A percentile compares a stretch with the other conserved stretches of the same genome.
Evolutionary conservation across 2,797 vertebrate species (phyloP).

Genomic region (Onychomys leucogaster): DNA sequence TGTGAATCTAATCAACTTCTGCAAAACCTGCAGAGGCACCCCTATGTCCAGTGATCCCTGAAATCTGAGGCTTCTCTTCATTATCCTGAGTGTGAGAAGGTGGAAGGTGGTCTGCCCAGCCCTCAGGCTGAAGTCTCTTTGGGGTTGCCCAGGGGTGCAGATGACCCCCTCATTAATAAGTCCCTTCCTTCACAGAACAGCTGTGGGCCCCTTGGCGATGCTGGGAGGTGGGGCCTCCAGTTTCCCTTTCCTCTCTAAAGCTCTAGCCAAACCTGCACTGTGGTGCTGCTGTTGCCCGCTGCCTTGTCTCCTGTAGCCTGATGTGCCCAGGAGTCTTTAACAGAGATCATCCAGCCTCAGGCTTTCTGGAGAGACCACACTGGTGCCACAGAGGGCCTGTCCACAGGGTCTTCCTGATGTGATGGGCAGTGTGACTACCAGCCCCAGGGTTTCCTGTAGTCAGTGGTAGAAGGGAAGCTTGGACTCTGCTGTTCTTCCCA

Average conservation of each 20-base stretch:
- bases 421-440: rapidly evolving
- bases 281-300: background rate
- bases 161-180: background rate
- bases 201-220: background rate
- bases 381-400: background rate
- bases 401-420: rapidly evolving
- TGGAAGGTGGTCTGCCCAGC: background rate
- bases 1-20: background rate
- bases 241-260: too few relatives aligned
- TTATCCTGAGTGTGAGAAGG: background rate
- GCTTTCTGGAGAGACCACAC: background rate
- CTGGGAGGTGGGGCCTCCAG: background rate
- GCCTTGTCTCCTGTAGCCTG: background rate
- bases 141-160: background rate
- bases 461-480: background rate
- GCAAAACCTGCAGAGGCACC: too few relatives aligned
- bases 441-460: rapidly evolving
- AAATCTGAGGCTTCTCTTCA: background rate
- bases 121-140: background rate
- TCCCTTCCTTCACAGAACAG: background rate
- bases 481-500: conserved; percentile 69
- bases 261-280: background rate
- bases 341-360: background rate
- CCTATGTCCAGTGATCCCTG: background rate
- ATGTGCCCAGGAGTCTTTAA: rapidly evolving